Conservation (phyloP, 2,888 invertebrate species). For the Caenorhabditis plicata region DNA sequence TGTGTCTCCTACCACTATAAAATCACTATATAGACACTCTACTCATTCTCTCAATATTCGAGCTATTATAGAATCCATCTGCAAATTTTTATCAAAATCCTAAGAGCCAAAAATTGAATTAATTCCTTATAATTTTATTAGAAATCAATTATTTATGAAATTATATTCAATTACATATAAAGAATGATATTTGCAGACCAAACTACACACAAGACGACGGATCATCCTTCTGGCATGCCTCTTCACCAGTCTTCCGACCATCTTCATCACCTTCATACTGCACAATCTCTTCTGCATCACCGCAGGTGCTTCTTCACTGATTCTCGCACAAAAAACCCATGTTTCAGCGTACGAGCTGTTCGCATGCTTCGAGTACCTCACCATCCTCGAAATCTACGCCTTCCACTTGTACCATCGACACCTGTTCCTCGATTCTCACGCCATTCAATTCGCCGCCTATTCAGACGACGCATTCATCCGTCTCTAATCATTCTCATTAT, state of each 20-base stretch:
- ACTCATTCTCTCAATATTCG: too few species aligned
- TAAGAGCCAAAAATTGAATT: too few species aligned
- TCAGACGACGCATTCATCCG: too few species aligned
- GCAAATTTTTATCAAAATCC: too few species aligned
- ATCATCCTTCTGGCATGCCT: constrained; percentile 12
- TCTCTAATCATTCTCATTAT: too few species aligned
- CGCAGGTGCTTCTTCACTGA: constrained; percentile 4
- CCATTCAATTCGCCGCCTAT: too few species aligned
- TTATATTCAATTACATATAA: background rate
- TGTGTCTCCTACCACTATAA: too few species aligned
- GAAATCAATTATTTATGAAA: too few species aligned
- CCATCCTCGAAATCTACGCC: constrained; percentile 16
- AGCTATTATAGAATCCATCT: too few species aligned
- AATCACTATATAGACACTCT: too few species aligned
- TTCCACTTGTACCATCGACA: constrained; percentile 18
- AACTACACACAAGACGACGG: constrained; percentile 6
- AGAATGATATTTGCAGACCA: background rate
- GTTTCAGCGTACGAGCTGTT: constrained; percentile 33
- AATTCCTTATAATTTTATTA: too few species aligned
- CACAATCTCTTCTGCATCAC: constrained; percentile 26
- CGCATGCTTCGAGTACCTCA: constrained; percentile 24
- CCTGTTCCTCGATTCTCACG: constrained; percentile 13
- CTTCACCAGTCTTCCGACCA: constrained; percentile 15
- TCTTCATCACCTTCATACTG: constrained; percentile 20
- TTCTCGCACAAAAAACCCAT: background rate